Percentiles rank a stretch among this genome's conserved stretches.
Evolutionary conservation across 2,888 invertebrate species (phyloP).

Genomic region (Spatulosminthurus flaviceps): DNA sequence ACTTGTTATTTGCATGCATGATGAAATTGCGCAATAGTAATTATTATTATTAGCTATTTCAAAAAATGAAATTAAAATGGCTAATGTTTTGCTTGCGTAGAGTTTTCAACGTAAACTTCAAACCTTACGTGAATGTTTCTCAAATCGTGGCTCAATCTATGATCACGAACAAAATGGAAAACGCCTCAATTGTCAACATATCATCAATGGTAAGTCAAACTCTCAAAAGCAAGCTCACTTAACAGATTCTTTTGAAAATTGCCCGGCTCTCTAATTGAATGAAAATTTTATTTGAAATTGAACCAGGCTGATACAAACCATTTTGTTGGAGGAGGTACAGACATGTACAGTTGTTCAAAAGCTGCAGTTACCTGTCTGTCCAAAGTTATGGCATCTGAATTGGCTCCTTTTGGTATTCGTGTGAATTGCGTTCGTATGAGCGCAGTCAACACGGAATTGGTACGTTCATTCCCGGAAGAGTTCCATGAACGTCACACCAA

Average conservation of each 20-base stretch:
- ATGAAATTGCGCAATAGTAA: too few relatives aligned
- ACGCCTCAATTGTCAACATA: background rate
- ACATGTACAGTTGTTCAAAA: background rate
- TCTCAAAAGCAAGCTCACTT: too few relatives aligned
- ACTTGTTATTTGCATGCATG: too few relatives aligned
- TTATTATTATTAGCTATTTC: too few relatives aligned
- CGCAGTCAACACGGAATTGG: background rate
- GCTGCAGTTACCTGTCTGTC: background rate
- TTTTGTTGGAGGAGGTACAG: background rate
- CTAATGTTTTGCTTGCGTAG: background rate
- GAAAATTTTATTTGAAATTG: background rate
- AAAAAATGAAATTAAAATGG: too few relatives aligned
- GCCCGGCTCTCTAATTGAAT: background rate
- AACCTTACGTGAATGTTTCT: background rate
- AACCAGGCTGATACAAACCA: background rate
- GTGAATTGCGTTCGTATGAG: background rate
- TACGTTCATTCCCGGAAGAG: background rate
- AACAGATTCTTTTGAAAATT: background rate
- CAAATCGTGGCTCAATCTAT: background rate
- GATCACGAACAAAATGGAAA: background rate
- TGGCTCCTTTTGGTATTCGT: background rate
- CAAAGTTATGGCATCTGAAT: background rate
- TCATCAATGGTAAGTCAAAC: background rate
- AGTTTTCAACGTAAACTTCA: background rate
- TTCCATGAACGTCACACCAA: background rate